Percentiles rank a stretch among this genome's conserved stretches.
Evolutionary conservation across 2,113 vertebrate species (phyloP).

Genomic region (Agapornis roseicollis): DNA sequence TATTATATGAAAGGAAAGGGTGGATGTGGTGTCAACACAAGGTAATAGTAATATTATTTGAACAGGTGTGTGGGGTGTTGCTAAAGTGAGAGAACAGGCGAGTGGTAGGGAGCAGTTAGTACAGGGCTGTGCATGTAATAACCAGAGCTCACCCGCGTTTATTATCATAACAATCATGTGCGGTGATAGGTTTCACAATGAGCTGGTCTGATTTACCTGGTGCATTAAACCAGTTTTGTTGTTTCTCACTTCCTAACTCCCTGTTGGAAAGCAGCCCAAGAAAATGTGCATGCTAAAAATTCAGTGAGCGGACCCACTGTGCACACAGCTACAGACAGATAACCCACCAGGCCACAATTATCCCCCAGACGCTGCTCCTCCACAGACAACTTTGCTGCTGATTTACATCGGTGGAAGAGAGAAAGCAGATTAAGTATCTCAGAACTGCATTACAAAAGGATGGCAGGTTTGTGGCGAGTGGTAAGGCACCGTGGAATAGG

Average conservation of each 20-base stretch:
- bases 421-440: neutral
- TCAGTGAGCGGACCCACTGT: neutral
- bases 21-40: constrained; percentile 68
- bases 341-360: neutral
- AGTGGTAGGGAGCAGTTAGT: constrained; percentile 62
- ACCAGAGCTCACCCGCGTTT: neutral
- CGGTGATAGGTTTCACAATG: constrained; percentile 40
- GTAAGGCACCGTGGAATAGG: neutral
- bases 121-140: constrained; percentile 57
- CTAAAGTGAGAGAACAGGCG: constrained; percentile 60
- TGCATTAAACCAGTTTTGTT: neutral
- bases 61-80: constrained; percentile 85
- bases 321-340: neutral
- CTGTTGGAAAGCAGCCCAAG: neutral
- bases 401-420: neutral
- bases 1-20: constrained; percentile 74
- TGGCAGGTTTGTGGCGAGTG: neutral
- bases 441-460: neutral
- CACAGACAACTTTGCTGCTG: neutral
- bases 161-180: constrained; percentile 16
- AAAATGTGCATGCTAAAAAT: accelerated
- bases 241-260: neutral
- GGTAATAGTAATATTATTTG: constrained; percentile 74
- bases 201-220: constrained; percentile 13
- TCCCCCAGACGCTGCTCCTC: neutral